Base-by-base conservation (phyloP, 2,113 vertebrate species). In the Cyrtonyx montezumae region DNA sequence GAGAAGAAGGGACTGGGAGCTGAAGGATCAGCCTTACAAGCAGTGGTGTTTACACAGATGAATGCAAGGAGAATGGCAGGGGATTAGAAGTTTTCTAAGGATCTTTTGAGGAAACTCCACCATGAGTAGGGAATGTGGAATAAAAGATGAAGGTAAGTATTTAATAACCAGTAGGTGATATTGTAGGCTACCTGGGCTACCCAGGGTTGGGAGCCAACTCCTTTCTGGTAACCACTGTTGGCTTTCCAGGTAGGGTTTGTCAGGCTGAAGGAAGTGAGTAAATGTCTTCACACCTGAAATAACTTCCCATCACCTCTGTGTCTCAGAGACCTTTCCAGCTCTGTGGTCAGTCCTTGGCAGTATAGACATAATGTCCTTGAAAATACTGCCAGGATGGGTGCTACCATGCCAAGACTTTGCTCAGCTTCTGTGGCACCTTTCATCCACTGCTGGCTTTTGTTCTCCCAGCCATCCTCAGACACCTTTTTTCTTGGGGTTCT, bases 281-380 rank as follows among this genome's bases (percentile, higher is more conserved):
- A 3, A 25, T 5, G 7, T 75, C 13, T 11, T 75, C 5, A 3
- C 78, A 9, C 28, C 34, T 85, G 17, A 37, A 42, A 26, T 1
- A 79, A 3, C 36, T 73, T 3, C 12, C 9, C 0, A 0, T 48
- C 12, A 82, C 13, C 5, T 6, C 43, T 19, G 4, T 7, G 12
- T 28, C 10, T 73, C 13, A 28, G 25, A 34, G 43, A 68, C n/a
- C 11, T 8, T 59, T 49, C 34, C 11, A 85, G 23, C 7, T 63
- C 46, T 67, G 15, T 42, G 23, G 14, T 70, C 23, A 62, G 13
- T 62, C 56, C 21, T 81, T 42, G 7, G 3, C 19, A 73, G 6
- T 11, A 25, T 59, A 8, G 9, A 20, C 42, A 61, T 34, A 16
- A 59, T 15, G 26, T 89, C 12, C 12, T 69, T 53, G 49, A 46